These are phyloP conservation scores for Phenacoccus solenopsis DNA, from an alignment of 1,140 invertebrate genomes.

Conservation along the genomic window DNA sequence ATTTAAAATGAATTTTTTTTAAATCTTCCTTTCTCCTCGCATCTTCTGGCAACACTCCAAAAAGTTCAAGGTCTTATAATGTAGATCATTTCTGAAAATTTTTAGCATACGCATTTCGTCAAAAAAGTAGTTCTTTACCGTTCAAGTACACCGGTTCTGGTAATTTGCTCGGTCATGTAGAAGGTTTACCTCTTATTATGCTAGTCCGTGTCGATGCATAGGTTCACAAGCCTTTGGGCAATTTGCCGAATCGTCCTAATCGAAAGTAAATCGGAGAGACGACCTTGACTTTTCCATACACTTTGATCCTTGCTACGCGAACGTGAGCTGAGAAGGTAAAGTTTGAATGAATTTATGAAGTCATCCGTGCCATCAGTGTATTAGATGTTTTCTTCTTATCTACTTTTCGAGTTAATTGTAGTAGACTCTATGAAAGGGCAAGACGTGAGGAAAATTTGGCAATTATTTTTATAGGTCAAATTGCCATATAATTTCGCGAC, in stretches of 20 bases:
- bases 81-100: neutral
- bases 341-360: too few relatives aligned
- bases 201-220: neutral
- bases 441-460: too few relatives aligned
- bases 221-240: neutral
- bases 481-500: too few relatives aligned
- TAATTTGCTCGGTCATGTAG: too few relatives aligned
- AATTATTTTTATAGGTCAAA: too few relatives aligned
- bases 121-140: neutral
- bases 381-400: too few relatives aligned
- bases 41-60: neutral
- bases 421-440: too few relatives aligned
- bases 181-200: neutral
- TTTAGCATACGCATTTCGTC: neutral
- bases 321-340: too few relatives aligned
- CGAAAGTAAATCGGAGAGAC: neutral
- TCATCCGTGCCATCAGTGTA: too few relatives aligned
- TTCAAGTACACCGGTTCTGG: neutral
- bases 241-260: neutral
- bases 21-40: neutral
- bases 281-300: neutral
- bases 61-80: neutral
- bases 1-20: too few relatives aligned
- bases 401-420: too few relatives aligned
- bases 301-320: slow-evolving; percentile 1